Percentiles rank a stretch among this genome's conserved stretches.
Conservation (phyloP, 2,797 vertebrate genomes). For the Hirundo rustica region DNA sequence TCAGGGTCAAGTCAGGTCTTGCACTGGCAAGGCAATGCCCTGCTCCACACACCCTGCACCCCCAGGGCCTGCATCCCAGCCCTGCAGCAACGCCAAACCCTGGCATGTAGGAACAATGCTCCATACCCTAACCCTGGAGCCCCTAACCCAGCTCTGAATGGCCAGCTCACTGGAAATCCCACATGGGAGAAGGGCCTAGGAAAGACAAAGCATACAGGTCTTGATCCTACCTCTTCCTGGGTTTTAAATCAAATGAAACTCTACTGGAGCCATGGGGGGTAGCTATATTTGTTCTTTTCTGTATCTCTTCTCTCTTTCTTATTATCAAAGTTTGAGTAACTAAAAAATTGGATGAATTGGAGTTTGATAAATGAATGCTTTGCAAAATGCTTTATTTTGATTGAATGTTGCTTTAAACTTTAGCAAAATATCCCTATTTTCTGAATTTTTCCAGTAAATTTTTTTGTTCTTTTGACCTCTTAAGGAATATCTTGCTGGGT, state of each 20-base stretch:
- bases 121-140: rapidly evolving
- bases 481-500: not conserved
- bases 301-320: not conserved
- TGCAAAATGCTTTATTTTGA: not conserved
- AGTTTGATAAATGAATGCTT: not conserved
- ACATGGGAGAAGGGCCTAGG: rapidly evolving
- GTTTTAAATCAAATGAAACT: not conserved
- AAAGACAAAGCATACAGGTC: rapidly evolving
- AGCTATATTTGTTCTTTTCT: not conserved
- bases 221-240: not conserved
- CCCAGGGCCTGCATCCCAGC: too few relatives aligned
- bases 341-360: not conserved
- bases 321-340: not conserved
- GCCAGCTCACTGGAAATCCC: rapidly evolving
- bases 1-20: rapidly evolving
- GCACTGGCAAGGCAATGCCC: not conserved
- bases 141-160: too few relatives aligned
- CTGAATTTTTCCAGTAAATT: not conserved
- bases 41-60: not conserved
- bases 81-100: rapidly evolving
- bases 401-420: not conserved
- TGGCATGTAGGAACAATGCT: not conserved
- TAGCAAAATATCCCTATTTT: not conserved
- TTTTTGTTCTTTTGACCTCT: not conserved
- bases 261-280: not conserved